Base-by-base conservation (phyloP, 2,797 vertebrate species). In the Gobionotothen gibberifrons region DNA sequence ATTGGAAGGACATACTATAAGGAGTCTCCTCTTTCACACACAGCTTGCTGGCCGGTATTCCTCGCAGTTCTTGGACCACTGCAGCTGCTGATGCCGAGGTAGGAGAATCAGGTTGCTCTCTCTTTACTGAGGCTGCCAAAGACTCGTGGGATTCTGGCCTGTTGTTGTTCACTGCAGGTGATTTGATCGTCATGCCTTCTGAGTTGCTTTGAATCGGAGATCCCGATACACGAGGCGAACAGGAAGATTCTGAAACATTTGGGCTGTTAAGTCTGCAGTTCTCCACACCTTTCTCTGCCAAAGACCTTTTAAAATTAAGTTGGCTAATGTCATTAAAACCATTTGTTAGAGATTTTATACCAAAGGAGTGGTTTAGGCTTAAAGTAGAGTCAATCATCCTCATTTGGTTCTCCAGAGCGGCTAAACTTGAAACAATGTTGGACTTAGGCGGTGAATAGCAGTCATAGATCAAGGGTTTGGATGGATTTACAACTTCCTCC, bases 371-470 rank as follows among this genome's bases (percentile, higher is more conserved):
- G 68, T 93, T 95, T 40, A 95, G 92, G 90, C 87, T 94, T 79
- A 95, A 89, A 70, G 95, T 94, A 3, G 94, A 95, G 91, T 98
- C 97, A 40, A 96, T 96, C 93, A 94, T 96, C 90, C 95, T 96
- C 94, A 96, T 97, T 88, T 97, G 98, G 89, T 96, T 96, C 90
- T 99, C 97, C 76, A 96, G 93, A 43, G 96, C 95, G 29, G 96
- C 94, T 42, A 96, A 93, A 87, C 95, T 96, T 56, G 96, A 97
- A 79, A 96, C 94, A 55, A 96, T 87, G 16, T 94, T 90, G 0
- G 96, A 94, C 75, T 94, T 94, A 0, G 81, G 77, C 17, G 96
- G 93, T 54, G 95, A 95, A 92, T 95, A 92, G 85, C 58, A 94
- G 74, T 87, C 90, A 90, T 79, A 94, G 43, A 93, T 93, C 1